Conservation (phyloP, 2,113 vertebrate genomes). For the human region DNA sequence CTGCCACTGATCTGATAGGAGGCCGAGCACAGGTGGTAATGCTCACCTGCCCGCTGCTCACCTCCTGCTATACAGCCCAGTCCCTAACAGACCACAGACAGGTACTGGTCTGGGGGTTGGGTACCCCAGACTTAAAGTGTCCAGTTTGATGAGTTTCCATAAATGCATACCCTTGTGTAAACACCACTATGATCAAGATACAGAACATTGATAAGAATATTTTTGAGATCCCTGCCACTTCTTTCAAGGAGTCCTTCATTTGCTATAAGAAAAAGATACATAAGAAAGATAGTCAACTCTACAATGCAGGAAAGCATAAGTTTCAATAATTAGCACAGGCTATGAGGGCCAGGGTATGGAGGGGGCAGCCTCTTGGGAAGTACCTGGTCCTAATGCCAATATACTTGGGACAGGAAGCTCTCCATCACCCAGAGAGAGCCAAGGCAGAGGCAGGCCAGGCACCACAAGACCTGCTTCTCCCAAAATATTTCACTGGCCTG, state of each 20-base stretch:
- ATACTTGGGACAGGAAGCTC: background rate
- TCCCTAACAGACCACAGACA: no score
- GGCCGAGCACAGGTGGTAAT: no score
- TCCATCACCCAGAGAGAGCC: background rate
- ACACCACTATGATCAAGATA: fast-evolving
- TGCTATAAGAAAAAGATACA: background rate
- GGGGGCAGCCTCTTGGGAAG: background rate
- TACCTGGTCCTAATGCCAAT: constrained; percentile 19
- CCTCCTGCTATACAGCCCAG: no score
- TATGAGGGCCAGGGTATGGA: background rate
- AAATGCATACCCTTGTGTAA: background rate
- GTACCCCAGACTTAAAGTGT: background rate
- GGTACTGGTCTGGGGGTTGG: no score
- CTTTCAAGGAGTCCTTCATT: background rate
- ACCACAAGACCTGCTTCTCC: constrained; percentile 9
- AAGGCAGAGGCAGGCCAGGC: background rate
- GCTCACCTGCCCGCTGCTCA: no score
- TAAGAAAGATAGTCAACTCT: background rate
- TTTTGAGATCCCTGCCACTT: background rate
- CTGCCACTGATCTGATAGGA: no score
- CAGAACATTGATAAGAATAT: background rate
- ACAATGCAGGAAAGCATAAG: background rate
- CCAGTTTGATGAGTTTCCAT: background rate
- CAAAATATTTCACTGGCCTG: constrained; percentile 49
- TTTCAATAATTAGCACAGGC: background rate